Base-by-base conservation (phyloP, 2,797 vertebrate genomes). In the Sternarchorhynchus goeldii region DNA sequence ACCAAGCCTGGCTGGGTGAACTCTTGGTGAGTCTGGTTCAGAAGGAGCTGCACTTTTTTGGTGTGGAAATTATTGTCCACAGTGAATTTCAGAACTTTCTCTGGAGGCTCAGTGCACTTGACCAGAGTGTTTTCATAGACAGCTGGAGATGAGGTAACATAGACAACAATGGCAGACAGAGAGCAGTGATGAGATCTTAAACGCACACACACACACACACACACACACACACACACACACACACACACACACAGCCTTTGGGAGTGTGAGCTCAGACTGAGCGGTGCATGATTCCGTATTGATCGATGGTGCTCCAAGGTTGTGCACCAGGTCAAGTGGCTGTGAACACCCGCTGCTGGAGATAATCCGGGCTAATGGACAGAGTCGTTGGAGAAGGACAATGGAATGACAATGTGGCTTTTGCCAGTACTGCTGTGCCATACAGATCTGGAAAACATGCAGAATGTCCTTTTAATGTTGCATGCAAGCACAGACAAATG, bases 291-390 rank as follows among this genome's bases (percentile, higher is more conserved):
- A 32, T n/a, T 67, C 25, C 29, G 57, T 72, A 84, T 84, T 17
- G 78, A 82, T 81, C 71, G 77, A n/a, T 5, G 34, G 55, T 60
- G 58, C 67, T 69, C 74, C 74, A 77, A 82, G 69, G 68, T 74
- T 79, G 62, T 53, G 55, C 20, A 17, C 67, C 72, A 50, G 76
- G 75, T 77, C 78, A 79, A 76, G 69, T 72, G 72, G 75, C 72
- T 81, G 55, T 7, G 32, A 77, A 59, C 53, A 57, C 21, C 55
- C 63, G 59, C 53, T 75, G 74, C 78, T 68, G 62, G 21, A 67
- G 80, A 78, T 82, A 79, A 82, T 79, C 73, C 77, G 68, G 70
- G 71, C 36, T 82, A 55, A 76, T 69, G 72, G 79, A 50, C 75
- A 77, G 41, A 82, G 69, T 79, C 60, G 78, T 80, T 75, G 78